These are phyloP conservation scores for Platerodrilus igneus DNA, from an alignment of 2,888 invertebrate species.

Conservation along the genomic window DNA sequence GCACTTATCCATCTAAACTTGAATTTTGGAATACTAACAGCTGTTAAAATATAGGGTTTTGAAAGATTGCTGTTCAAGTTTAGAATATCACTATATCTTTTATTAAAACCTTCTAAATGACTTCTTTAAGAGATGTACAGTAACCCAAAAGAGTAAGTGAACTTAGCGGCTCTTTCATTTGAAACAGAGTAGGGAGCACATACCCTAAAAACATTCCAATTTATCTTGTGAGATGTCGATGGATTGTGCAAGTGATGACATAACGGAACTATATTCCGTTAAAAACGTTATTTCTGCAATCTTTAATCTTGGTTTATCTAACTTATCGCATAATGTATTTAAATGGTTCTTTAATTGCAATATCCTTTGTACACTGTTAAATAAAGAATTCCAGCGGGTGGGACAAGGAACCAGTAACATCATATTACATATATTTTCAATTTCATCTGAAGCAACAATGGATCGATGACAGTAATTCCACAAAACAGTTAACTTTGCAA, in stretches of 20 bases:
- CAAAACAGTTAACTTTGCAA: slow-evolving; percentile 6
- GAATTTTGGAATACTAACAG: no score
- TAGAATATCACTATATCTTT: not conserved
- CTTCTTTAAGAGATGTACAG: not conserved
- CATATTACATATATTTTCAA: slow-evolving; percentile 5
- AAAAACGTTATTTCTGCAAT: slow-evolving; percentile 2
- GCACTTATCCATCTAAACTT: no score
- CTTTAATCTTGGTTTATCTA: slow-evolving; percentile 1
- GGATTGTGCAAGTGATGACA: slow-evolving; percentile 2
- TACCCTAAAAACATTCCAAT: slow-evolving; percentile 6
- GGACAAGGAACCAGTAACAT: slow-evolving; percentile 6
- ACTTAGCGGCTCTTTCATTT: slow-evolving; percentile 1
- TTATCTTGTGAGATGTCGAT: slow-evolving; percentile 12
- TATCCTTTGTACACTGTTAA: slow-evolving; percentile 3
- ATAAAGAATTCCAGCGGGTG: slow-evolving; percentile 9
- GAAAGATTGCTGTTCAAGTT: no score
- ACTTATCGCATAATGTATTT: slow-evolving; percentile 1
- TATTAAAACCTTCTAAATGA: not conserved
- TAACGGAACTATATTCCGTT: slow-evolving; percentile 5
- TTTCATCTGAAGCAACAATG: slow-evolving; percentile 6
- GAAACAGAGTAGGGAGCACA: slow-evolving; percentile 6
- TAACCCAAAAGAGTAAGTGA: not conserved
- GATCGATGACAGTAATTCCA: slow-evolving; percentile 7
- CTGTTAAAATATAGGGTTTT: no score
- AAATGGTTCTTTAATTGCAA: slow-evolving; percentile 2